These are phyloP conservation scores for Corvus cornix DNA, from an alignment of 2,113 vertebrate genomes.

Conservation along the genomic window DNA sequence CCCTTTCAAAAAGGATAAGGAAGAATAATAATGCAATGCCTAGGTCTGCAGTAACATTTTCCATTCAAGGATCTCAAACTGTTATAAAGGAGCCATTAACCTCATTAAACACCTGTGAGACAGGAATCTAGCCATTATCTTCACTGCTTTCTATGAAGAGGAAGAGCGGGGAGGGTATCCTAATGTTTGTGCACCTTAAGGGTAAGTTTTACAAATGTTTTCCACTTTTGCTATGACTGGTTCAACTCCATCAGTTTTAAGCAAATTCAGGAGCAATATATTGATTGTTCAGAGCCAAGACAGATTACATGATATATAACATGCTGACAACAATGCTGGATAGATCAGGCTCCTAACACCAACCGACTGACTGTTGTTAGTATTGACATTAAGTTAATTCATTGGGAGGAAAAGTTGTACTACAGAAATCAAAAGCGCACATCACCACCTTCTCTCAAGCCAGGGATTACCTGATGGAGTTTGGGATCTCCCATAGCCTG, in stretches of 20 bases:
- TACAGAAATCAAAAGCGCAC: neutral
- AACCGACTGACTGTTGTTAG: neutral
- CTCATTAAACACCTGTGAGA: conserved; percentile 18
- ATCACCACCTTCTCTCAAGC: neutral
- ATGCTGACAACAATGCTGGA: conserved; percentile 9
- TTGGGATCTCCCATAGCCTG: neutral
- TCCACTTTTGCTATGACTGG: neutral
- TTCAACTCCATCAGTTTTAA: conserved; percentile 19
- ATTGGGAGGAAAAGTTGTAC: neutral
- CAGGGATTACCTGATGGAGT: neutral
- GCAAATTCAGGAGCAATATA: neutral
- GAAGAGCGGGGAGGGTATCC: neutral
- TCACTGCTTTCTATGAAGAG: neutral
- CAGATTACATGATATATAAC: neutral
- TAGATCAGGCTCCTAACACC: neutral
- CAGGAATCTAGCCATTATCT: neutral
- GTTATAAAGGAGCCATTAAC: neutral
- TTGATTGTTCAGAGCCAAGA: conserved; percentile 23
- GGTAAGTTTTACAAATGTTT: conserved; percentile 1
- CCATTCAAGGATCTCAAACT: neutral
- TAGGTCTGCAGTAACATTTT: neutral
- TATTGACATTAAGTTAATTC: neutral
- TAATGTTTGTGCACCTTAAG: neutral
- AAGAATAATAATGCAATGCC: neutral
- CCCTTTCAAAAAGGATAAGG: conserved; percentile 27